Evolutionary conservation across 2,797 vertebrate species (phyloP), one percentile per base, ranked within the genome.

Genomic region (Salmo trutta): DNA sequence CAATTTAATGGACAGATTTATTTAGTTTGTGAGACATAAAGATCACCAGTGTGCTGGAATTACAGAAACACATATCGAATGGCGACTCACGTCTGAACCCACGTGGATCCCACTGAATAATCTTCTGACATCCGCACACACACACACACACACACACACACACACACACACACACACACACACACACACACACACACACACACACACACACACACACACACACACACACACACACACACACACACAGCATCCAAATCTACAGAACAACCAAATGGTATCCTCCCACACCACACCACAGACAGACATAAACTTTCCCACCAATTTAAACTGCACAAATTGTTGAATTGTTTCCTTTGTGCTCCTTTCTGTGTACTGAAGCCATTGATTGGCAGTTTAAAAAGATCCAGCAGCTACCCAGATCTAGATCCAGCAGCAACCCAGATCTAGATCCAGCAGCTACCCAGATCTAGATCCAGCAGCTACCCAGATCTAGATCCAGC

Each of bases 111-210:
- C 17, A 64, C 24, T 65, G 62, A 8, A 29, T 47, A 65, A 65
- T 64, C 21, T 8, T 47, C 10, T 47, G 10, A 47, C 41, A 47
- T 3, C 41, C 10, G 66, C 73, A 66, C 73, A 41, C 56, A 41
- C 73, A 73, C 53, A 73, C 72, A 73, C 31, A 64, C 56, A 67
- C 41, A 68, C 62, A 75, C 74, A 75, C 74, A 51, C 31, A 64
- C 56, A 67, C 41, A 68, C 62, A 75, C 74, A 75, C 74, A 51
- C 31, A 64, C 56, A 67, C 41, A 68, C 62, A 47, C 31, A 64
- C 56, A 67, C 41, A 68, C 62, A 68, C 74, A 75, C 74, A 52
- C 74, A 67, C 74, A 47, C 56, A 24, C 73, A 74, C 53, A 74
- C 72, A 52, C 31, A 65, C 56, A 67, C 47, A 68, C 41, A 47